Conservation (phyloP, 2,113 vertebrate species). For the Oncorhynchus clarkii region DNA sequence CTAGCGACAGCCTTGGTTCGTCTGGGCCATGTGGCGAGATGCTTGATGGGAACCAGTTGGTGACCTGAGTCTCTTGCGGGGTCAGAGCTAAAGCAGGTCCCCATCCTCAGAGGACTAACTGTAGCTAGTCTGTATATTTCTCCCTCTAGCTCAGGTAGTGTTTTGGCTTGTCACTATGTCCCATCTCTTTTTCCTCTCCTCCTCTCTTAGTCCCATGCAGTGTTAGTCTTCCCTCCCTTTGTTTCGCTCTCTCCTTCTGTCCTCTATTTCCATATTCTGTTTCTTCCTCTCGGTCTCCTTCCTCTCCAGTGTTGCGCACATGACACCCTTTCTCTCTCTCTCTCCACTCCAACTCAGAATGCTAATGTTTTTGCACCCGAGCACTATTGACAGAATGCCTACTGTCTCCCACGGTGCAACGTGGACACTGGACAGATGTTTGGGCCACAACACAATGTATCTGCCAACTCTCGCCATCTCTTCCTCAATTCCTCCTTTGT, state of each 20-base stretch:
- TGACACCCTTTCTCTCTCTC: constrained; percentile 25
- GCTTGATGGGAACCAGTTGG: constrained; percentile 49
- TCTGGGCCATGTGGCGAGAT: constrained; percentile 29
- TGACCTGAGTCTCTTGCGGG: constrained; percentile 24
- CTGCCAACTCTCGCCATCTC: constrained; percentile 51
- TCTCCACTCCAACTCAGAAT: constrained; percentile 6
- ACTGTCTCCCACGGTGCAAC: constrained; percentile 48
- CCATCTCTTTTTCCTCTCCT: not conserved
- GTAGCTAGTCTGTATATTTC: not conserved
- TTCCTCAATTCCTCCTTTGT: constrained; percentile 64
- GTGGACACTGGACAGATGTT: constrained; percentile 19
- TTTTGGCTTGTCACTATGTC: not conserved
- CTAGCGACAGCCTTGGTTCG: constrained; percentile 19
- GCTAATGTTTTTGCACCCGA: constrained; percentile 45
- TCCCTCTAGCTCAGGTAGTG: not conserved
- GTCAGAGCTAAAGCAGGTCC: constrained; percentile 45
- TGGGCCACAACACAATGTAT: constrained; percentile 49
- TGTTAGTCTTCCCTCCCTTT: constrained; percentile 32
- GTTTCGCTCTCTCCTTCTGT: not conserved
- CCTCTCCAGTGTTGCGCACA: constrained; percentile 32
- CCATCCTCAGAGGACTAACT: constrained; percentile 28
- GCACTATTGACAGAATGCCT: constrained; percentile 46
- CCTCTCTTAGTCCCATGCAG: not conserved
- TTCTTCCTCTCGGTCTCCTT: constrained; percentile 20
- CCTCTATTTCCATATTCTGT: not conserved